Evolutionary conservation across 92 coral and sea anemone species (phyloP), one percentile per base, ranked within the genome.

Genomic region (Epizoanthus scotinus): DNA sequence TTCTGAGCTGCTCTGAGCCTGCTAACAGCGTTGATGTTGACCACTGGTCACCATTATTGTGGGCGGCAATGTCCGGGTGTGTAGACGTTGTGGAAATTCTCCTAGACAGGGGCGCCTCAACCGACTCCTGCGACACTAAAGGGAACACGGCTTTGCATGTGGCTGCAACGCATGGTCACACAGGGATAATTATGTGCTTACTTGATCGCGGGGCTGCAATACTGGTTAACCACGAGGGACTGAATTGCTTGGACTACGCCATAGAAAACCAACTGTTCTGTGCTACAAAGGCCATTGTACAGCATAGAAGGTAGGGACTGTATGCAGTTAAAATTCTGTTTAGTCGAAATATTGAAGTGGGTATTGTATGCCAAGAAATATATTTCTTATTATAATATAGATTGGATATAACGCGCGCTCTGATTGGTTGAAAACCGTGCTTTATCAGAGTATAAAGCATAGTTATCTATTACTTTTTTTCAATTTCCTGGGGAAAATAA

Each of bases 91-190:
- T 60, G 21, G 84, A 81, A 47, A 47, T 82, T 29, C 85, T 92
- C 36, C 42, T 90, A 18, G 78, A 79, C 62, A 81, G 67, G 75
- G 97, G 94, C 1, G 90, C 91, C 14, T 86, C 86, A 17, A 70
- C 88, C n/a, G 87, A 84, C 82, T 49, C 27, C 10, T 27, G 68
- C 42, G 97, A 92, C 87, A 47, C 71, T 50, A 73, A 84, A 8
- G 83, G 84, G 25, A 89, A 89, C 83, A 87, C 97, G 17, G 94
- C 97, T 4, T 72, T 92, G 31, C 80, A 90, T 40, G 87, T 79
- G 67, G 94, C 97, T 8, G 77, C 89, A 31, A 79, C 73, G 54
- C 85, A 83, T 4, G 97, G 94, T n/a, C 70, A 84, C 52, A 24
- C 66, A 17, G 78, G 66, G 8, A 38, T 87, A 26, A 74, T 92